Evolutionary conservation across 64 coral and sea anemone species (phyloP), one percentile per base, ranked within the genome.

Genomic region (Cladopsammia gracilis): DNA sequence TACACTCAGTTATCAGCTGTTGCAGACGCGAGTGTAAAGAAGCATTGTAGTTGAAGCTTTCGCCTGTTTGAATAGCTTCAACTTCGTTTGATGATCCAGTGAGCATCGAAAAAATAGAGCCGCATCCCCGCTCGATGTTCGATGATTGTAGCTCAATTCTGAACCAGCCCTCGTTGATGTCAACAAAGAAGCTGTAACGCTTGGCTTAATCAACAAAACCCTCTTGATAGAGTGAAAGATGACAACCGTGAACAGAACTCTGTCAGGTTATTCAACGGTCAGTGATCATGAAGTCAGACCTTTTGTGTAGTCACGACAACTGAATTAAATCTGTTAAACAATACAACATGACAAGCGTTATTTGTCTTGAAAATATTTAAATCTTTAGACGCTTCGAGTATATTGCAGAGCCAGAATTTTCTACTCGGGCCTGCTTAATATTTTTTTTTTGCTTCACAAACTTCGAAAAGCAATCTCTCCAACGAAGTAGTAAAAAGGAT

Each of bases 81-180:
- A 44, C 15, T 19, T 48, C 58, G 43, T 22, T 47, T 48, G 56
- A 83, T 65, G 43, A 83, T n/a, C 19, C 42, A 48, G 15, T 5
- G 79, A 83, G 16, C 79, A 83, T 83, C 18, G 80, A 84, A 48
- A 24, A 49, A 4, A 18, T 49, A 67, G 2, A 10, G 6, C 5
- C 19, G 47, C 80, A 84, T 84, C 50, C 45, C 61, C 44, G 80
- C 62, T 10, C 44, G 48, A 49, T 48, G 48, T 75, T 75, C 15
- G 72, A 75, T 49, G 15, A 75, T 4, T 5, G 72, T 43, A 9
- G 6, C 45, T 48, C 8, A 6, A 0, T 4, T 2, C 13, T 64
- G 18, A 48, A 18, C 25, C 10, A 72, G 5, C 10, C 26, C 8
- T 46, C 3, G 7, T 45, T 45, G 16, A 48, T 49, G 45, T 75